phyloP scores from a whole-genome alignment of 2,888 invertebrate species.

The Trimorus sp. region DNA sequence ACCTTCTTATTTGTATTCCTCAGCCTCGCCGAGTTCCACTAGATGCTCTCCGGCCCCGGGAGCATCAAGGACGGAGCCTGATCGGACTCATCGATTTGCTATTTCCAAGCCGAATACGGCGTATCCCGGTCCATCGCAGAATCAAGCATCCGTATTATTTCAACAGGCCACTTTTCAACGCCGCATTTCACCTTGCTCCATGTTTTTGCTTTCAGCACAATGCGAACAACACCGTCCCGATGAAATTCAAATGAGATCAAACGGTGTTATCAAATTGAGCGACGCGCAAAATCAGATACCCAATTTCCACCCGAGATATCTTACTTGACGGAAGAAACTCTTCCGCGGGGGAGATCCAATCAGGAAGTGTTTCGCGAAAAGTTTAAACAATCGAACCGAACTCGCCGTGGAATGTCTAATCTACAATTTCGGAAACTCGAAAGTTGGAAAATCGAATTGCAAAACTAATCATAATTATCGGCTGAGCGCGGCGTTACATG shows the following conservation, averaged over 20 bases:
- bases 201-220: conserved; percentile 3
- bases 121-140: conserved; percentile 27
- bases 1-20: conserved; percentile 62
- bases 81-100: conserved; percentile 58
- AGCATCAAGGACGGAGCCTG: conserved; percentile 41
- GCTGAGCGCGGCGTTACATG: neutral
- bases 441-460: conserved; percentile 45
- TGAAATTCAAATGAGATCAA: neutral
- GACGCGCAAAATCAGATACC: too few relatives aligned
- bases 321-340: too few relatives aligned
- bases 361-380: neutral
- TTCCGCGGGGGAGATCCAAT: too few relatives aligned
- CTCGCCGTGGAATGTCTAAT: conserved; percentile 51
- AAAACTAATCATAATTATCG: conserved; percentile 36
- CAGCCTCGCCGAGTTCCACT: conserved; percentile 26
- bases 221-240: neutral
- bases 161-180: conserved; percentile 31
- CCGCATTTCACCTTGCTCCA: conserved; percentile 19
- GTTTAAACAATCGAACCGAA: conserved; percentile 43
- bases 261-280: too few relatives aligned
- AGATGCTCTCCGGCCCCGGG: conserved; percentile 16
- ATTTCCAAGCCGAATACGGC: conserved; percentile 31
- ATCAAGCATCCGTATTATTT: conserved; percentile 44
- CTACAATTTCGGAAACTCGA: conserved; percentile 49
- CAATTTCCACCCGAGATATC: too few relatives aligned